Percentiles rank a stretch among this genome's conserved stretches.
phyloP scores from a whole-genome alignment of 2,797 vertebrate species.

The Chrosomus eos region DNA sequence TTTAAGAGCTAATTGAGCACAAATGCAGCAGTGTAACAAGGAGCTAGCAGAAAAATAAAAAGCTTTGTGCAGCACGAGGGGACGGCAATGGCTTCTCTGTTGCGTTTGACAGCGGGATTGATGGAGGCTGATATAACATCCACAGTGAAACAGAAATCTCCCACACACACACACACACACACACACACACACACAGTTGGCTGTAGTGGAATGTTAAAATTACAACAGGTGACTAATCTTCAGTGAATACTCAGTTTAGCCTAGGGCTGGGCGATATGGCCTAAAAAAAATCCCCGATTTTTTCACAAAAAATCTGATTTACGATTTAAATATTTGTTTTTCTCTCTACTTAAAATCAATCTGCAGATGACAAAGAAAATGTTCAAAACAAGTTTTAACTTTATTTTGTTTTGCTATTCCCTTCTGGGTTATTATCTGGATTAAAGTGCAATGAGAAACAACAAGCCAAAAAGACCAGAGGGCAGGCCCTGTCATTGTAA shows the following conservation, averaged over 20 bases:
- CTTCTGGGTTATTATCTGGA: too few species aligned
- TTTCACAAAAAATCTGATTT: too few species aligned
- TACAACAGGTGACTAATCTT: constrained; percentile 30
- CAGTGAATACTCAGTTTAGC: background rate
- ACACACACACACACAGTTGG: background rate
- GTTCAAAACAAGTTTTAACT: too few species aligned
- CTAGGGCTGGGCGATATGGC: too few species aligned
- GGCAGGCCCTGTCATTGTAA: too few species aligned
- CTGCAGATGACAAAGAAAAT: too few species aligned
- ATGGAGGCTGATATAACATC: constrained; percentile 33
- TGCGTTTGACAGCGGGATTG: constrained; percentile 23
- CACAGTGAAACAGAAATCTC: background rate
- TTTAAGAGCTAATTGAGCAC: constrained; percentile 46
- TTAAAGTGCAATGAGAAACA: too few species aligned
- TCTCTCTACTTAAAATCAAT: too few species aligned
- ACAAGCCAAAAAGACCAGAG: too few species aligned
- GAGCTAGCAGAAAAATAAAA: constrained; percentile 63
- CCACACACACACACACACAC: background rate
- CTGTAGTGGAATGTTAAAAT: constrained; percentile 18
- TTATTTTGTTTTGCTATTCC: too few species aligned
- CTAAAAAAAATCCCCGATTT: too few species aligned
- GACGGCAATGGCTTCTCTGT: constrained; percentile 17
- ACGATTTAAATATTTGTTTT: too few species aligned
- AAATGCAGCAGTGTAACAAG: constrained; percentile 33
- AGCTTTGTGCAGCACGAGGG: background rate